Evolutionary conservation across 2,888 invertebrate genomes (phyloP), one percentile per base, ranked within the genome.

Genomic region (Drosophila formosana): DNA sequence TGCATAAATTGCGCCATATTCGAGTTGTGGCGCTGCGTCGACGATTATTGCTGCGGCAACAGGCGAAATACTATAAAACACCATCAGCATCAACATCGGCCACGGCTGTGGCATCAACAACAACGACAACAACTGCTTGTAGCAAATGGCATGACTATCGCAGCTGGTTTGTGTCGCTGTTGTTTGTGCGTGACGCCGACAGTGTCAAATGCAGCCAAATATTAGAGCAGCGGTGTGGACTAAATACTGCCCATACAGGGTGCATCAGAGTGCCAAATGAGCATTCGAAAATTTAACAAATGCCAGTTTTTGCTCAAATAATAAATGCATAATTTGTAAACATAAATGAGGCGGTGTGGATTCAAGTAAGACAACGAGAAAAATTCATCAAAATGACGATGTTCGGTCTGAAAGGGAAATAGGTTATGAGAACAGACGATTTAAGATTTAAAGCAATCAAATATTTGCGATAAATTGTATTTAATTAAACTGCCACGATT

Each of bases 1-100:
- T 50, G 62, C 64, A 83, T 77, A 77, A 80, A 83, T 68, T 67
- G 71, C 56, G 58, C 43, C 39, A 60, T 55, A 51, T 66, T 50
- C 53, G 26, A 34, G 57, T 58, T 51, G 28, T 23, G 41, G 50
- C 65, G 62, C 18, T 18, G 18, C 18, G 18, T 18, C 2, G 18
- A 18, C 71, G 57, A 75, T 53, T 64, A 76, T 61, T 63, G 72
- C 51, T 57, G 65, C 52, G 46, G 60, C 75, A 63, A 46, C 50
- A 25, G 63, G 50, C 60, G 11, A 68, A 57, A 51, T 51, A 18
- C 51, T 39, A 62, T 65, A 62, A 75, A 76, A 68, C 62, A 68
- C 49, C 68, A 75, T 32, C 28, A 55, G 49, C 68, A 75, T 32
- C 28, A 55, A 28, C 61, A 28, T 47, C 34, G 49, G 30, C 61